A percentile compares a stretch with the other conserved stretches of the same genome.
These are phyloP conservation scores for Naso thynnoides DNA, from an alignment of 2,797 vertebrate genomes.

Conservation along the genomic window DNA sequence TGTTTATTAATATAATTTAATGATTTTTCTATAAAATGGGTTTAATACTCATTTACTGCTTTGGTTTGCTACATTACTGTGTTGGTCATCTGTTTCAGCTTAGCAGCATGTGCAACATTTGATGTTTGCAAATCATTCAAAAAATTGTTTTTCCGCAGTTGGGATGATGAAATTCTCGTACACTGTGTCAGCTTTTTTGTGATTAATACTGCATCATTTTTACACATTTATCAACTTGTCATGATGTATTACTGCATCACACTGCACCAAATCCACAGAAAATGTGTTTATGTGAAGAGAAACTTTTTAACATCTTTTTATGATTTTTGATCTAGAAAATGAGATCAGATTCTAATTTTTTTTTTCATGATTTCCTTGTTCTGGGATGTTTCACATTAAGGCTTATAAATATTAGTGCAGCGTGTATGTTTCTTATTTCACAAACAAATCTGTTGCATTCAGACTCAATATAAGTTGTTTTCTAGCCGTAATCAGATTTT, in stretches of 20 bases:
- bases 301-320: background rate
- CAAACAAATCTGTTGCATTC: slow-evolving; percentile 50
- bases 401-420: slow-evolving; percentile 26
- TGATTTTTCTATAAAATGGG: slow-evolving; percentile 29
- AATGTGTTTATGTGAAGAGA: slow-evolving; percentile 1
- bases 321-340: background rate
- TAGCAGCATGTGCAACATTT: slow-evolving; percentile 12
- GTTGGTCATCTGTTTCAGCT: slow-evolving; percentile 30
- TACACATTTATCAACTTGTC: background rate
- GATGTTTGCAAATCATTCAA: background rate
- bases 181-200: slow-evolving; percentile 5
- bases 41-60: slow-evolving; percentile 15
- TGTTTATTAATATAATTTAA: slow-evolving; percentile 57
- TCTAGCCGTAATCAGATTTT: slow-evolving; percentile 52
- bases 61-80: slow-evolving; percentile 1
- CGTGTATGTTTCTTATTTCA: slow-evolving; percentile 46
- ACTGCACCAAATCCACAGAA: slow-evolving; percentile 2
- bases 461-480: slow-evolving; percentile 40
- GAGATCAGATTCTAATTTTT: slow-evolving; percentile 5
- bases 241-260: slow-evolving; percentile 13
- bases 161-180: background rate
- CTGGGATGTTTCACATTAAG: slow-evolving; percentile 4
- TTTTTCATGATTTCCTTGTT: slow-evolving; percentile 11
- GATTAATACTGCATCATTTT: background rate
- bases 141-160: background rate